Percentiles rank a stretch among this genome's conserved stretches.
Evolutionary conservation across 35 echinoderm and acorn worm genomes (phyloP).

Genomic region (Strongylocentrotus purpuratus): DNA sequence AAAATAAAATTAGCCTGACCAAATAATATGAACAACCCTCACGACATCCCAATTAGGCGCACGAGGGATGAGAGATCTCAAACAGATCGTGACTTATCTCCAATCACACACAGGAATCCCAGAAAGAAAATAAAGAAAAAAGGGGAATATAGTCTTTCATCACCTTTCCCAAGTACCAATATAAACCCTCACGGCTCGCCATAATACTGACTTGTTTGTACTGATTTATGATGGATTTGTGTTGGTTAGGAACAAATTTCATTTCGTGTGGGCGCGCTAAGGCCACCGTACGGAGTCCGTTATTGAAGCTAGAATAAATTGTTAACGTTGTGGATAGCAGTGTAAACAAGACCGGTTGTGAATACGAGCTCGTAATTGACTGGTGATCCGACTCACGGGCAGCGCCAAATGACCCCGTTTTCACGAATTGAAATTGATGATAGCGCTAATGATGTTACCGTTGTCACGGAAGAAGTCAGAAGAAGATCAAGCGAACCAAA

Average conservation of each 20-base stretch:
- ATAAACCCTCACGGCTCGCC: not conserved
- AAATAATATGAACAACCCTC: not conserved
- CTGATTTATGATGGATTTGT: not conserved
- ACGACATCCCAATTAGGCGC: not conserved
- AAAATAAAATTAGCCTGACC: not conserved
- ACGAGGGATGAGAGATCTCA: not conserved
- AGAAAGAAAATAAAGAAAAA: not conserved
- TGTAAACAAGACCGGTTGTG: not conserved
- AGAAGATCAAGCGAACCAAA: too few species aligned
- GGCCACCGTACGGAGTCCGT: not conserved
- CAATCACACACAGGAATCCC: not conserved
- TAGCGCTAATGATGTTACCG: not conserved
- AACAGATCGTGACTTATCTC: not conserved
- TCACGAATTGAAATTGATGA: not conserved
- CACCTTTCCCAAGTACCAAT: not conserved
- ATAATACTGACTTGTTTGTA: not conserved
- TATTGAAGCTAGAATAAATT: not conserved
- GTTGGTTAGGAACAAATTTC: not conserved
- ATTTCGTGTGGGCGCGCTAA: not conserved
- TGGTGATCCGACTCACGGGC: not conserved
- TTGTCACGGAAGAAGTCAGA: too few species aligned
- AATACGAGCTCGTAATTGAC: not conserved
- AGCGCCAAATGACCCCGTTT: not conserved
- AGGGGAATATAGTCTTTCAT: not conserved
- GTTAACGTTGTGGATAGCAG: not conserved